Percentiles rank a stretch among this genome's conserved stretches.
These are phyloP conservation scores for Notodonta ziczac DNA, from an alignment of 2,888 invertebrate species.

Conservation along the genomic window DNA sequence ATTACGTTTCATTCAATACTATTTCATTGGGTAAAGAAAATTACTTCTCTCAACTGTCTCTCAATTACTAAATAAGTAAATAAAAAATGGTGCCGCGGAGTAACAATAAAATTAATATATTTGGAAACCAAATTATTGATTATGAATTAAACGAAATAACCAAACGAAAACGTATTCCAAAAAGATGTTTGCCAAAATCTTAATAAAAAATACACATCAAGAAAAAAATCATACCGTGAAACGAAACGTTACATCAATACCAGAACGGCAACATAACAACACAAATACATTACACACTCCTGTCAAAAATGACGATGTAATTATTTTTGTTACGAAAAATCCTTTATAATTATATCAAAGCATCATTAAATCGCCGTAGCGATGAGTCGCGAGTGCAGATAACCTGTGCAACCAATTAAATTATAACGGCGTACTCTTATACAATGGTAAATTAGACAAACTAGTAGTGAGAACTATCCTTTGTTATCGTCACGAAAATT, in stretches of 20 bases:
- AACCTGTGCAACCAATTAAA: conserved; percentile 16
- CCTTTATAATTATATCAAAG: conserved; percentile 31
- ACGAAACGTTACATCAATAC: conserved; percentile 34
- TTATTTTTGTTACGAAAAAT: conserved; percentile 35
- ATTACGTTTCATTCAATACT: conserved; percentile 22
- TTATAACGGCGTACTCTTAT: conserved; percentile 12
- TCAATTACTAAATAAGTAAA: no score
- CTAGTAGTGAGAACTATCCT: conserved; percentile 16
- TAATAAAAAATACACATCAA: no score
- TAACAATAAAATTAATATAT: no score
- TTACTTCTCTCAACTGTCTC: no score
- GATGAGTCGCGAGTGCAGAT: conserved; percentile 29
- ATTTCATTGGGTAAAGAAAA: background rate
- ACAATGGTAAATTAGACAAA: conserved; percentile 13
- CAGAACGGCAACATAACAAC: conserved; percentile 30
- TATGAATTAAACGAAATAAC: no score
- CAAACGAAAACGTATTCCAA: background rate
- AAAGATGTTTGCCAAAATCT: background rate
- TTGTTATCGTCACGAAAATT: conserved; percentile 23
- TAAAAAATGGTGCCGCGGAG: no score
- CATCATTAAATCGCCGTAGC: conserved; percentile 17
- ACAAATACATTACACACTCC: conserved; percentile 21
- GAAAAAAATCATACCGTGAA: conserved; percentile 8
- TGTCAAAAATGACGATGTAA: conserved; percentile 51
- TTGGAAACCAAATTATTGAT: no score